Percentiles rank a stretch among this genome's conserved stretches.
These are phyloP conservation scores for Ceyx margarethae DNA, from an alignment of 2,113 vertebrate genomes.

Conservation along the genomic window DNA sequence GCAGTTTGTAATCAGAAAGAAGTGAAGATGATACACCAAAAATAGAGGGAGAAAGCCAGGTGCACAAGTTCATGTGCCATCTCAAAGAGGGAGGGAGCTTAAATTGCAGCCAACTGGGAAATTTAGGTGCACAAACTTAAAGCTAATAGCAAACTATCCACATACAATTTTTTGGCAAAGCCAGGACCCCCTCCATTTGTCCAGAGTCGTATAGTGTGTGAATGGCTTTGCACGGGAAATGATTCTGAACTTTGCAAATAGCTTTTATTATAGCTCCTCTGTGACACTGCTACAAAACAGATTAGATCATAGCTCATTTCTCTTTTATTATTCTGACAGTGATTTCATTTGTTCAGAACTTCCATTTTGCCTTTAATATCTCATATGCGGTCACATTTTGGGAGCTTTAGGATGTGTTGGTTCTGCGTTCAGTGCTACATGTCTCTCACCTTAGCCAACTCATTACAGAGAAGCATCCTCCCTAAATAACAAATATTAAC, in stretches of 20 bases:
- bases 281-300: constrained; percentile 69
- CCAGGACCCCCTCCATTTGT: constrained; percentile 71
- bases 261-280: constrained; percentile 71
- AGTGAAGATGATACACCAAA: constrained; percentile 13
- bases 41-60: constrained; percentile 43
- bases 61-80: constrained; percentile 43
- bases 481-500: constrained; percentile 67
- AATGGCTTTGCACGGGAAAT: constrained; percentile 76
- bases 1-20: neutral
- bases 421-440: constrained; percentile 19
- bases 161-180: constrained; percentile 68
- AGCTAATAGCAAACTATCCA: constrained; percentile 58
- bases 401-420: constrained; percentile 58
- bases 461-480: constrained; percentile 57
- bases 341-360: constrained; percentile 72
- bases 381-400: constrained; percentile 63
- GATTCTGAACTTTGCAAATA: constrained; percentile 74
- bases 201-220: constrained; percentile 72
- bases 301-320: constrained; percentile 74
- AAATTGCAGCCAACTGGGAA: constrained; percentile 46
- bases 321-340: constrained; percentile 70
- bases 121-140: constrained; percentile 65
- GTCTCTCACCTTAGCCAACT: constrained; percentile 58
- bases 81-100: constrained; percentile 40
- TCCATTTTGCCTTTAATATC: constrained; percentile 61